Conservation (phyloP, 2,113 vertebrate species). For the Helogale parvula region DNA sequence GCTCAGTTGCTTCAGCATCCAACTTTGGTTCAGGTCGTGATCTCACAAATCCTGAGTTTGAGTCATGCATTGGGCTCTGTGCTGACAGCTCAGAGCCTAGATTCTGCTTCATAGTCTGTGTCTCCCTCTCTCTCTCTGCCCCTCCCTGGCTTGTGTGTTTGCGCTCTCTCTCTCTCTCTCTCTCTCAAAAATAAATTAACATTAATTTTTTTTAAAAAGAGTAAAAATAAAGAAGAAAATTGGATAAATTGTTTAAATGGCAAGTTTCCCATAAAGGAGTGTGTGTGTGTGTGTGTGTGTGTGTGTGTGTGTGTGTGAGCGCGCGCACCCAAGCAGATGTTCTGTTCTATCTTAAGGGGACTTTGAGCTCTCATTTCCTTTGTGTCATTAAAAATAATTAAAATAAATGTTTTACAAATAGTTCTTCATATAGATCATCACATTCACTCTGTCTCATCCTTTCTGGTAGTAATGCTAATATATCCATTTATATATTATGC, state of each 20-base stretch:
- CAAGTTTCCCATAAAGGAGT: neutral
- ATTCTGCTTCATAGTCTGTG: no score
- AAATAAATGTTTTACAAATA: neutral
- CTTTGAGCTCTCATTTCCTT: neutral
- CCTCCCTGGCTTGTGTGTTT: no score
- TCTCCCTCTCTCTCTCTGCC: no score
- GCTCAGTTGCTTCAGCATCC: no score
- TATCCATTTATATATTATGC: neutral
- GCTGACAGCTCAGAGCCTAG: no score
- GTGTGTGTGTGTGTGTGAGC: neutral
- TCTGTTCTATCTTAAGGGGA: neutral
- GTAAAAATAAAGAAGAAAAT: neutral
- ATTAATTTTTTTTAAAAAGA: no score
- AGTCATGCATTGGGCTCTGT: no score
- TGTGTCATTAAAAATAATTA: neutral
- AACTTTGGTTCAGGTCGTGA: no score
- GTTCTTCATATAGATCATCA: neutral
- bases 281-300: neutral
- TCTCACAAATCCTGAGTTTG: no score
- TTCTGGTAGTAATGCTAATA: neutral
- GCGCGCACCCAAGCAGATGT: fast-evolving
- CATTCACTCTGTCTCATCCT: neutral
- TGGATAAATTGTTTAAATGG: neutral
- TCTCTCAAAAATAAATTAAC: no score
- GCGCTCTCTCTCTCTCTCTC: no score